Percentiles rank a stretch among this genome's conserved stretches.
Conservation (phyloP, 2,888 invertebrate species). For the Tanytarsus gracilentus region DNA sequence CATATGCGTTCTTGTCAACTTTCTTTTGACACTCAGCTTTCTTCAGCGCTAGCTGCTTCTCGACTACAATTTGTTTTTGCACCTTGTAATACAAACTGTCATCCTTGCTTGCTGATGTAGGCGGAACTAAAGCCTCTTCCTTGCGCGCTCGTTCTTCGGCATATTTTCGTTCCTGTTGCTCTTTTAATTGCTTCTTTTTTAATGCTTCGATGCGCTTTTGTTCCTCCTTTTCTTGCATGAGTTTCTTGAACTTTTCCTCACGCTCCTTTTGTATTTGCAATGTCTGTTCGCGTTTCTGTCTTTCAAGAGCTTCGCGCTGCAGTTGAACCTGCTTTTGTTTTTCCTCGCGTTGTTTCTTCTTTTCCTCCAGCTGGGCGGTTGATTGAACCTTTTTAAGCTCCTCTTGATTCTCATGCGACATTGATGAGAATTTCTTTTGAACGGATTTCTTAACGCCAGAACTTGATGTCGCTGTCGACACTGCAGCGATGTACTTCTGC, state of each 20-base stretch:
- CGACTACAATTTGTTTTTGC: slow-evolving; percentile 16
- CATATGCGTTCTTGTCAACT: slow-evolving; percentile 32
- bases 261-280: slow-evolving; percentile 39
- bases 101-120: not conserved
- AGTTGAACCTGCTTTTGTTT: slow-evolving; percentile 40
- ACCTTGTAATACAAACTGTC: slow-evolving; percentile 16
- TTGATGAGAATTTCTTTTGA: not conserved
- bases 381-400: not conserved
- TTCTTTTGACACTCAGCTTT: slow-evolving; percentile 1
- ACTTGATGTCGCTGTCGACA: not conserved
- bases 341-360: slow-evolving; percentile 40
- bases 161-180: slow-evolving; percentile 26
- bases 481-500: not conserved
- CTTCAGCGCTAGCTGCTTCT: not conserved
- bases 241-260: slow-evolving; percentile 36
- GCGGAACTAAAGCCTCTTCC: slow-evolving; percentile 1
- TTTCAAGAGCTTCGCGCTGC: slow-evolving; percentile 40
- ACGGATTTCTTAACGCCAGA: slow-evolving; percentile 1
- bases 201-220: slow-evolving; percentile 20
- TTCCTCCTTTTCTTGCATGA: slow-evolving; percentile 29
- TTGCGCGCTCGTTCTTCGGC: slow-evolving; percentile 6
- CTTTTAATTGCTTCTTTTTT: slow-evolving; percentile 26
- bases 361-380: slow-evolving; percentile 37
- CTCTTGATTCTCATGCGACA: slow-evolving; percentile 3
- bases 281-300: slow-evolving; percentile 39